Conservation (phyloP, 2,113 vertebrate species). For the Hippolais icterina region DNA sequence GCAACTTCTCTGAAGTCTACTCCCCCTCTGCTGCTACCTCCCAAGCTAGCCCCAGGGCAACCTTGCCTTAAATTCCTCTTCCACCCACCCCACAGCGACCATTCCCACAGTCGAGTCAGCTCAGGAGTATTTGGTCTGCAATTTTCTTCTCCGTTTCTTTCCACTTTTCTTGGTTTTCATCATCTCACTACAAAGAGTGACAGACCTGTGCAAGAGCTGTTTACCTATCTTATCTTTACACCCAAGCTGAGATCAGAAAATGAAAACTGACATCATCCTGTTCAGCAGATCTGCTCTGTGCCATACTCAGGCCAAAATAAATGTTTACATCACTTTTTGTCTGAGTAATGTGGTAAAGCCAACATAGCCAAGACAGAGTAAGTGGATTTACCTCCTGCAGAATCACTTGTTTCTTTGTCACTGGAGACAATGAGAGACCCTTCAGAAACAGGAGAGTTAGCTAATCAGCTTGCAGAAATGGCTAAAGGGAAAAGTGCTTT, state of each 20-base stretch:
- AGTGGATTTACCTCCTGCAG: background rate
- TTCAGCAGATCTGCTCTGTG: background rate
- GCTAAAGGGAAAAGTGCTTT: background rate
- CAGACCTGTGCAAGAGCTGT: background rate
- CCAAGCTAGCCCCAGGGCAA: background rate
- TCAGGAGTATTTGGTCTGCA: background rate
- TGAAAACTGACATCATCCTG: background rate
- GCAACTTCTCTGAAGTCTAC: background rate
- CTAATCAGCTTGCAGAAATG: background rate
- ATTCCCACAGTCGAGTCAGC: fast-evolving
- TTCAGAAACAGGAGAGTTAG: background rate
- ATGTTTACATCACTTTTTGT: background rate
- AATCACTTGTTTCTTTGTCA: background rate
- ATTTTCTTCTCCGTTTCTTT: background rate
- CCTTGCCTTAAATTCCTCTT: background rate
- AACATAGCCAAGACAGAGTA: background rate
- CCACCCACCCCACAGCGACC: background rate
- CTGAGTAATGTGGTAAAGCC: background rate
- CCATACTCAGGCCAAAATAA: constrained; percentile 2
- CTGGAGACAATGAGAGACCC: background rate
- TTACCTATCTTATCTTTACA: background rate
- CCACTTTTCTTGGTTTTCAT: background rate
- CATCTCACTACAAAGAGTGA: background rate
- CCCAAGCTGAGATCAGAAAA: background rate
- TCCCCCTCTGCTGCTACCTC: background rate